Evolutionary conservation across 2,888 invertebrate genomes (phyloP), one percentile per base, ranked within the genome.

Genomic region (Invenusta paracnida): DNA sequence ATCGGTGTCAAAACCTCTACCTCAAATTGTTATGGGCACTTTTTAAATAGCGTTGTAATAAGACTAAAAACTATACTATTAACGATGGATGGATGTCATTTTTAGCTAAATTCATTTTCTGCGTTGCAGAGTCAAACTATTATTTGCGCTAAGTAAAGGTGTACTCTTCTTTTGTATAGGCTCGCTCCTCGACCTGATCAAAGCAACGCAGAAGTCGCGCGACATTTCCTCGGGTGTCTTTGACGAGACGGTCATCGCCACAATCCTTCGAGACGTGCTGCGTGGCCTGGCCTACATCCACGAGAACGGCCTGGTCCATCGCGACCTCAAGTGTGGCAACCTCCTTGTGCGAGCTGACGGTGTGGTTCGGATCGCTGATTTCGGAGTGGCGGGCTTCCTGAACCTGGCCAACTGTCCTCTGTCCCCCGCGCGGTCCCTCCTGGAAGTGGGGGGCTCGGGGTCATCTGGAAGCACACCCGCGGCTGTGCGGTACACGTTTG

Each of bases 271-370:
- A 90, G 92, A 92, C 87, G 92, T 99, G 67, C 93, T 99, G 85
- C 97, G 96, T 91, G 99, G 98, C 0, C 93, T 99, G 84, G 98
- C 98, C 92, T 99, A 99, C 92, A 98, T 99, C 92, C 99, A 99
- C 91, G 96, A 95, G 90, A 98, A 97, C 92, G 98, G 98, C 67
- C 98, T 98, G 92, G 98, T 99, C 90, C 99, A 99, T 93, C 95
- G 97, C 92, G 97, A 97, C 92, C 95, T 98, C 89, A 97, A 98
- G 93, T 98, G 98, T 87, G 98, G 98, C 85, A 99, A 99, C 92
- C 98, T 99, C 90, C 93, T 98, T 86, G 93, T 99, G 87, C 97
- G 98, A 30, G 96, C 96, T 90, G 98, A 98, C 92, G 99, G 92
- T 11, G 96, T 95, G 0, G 96, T 83, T 31, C 86, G 81, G 0